Evolutionary conservation across 2,113 vertebrate genomes (phyloP).

Genomic region (Neodon shergylaensis): DNA sequence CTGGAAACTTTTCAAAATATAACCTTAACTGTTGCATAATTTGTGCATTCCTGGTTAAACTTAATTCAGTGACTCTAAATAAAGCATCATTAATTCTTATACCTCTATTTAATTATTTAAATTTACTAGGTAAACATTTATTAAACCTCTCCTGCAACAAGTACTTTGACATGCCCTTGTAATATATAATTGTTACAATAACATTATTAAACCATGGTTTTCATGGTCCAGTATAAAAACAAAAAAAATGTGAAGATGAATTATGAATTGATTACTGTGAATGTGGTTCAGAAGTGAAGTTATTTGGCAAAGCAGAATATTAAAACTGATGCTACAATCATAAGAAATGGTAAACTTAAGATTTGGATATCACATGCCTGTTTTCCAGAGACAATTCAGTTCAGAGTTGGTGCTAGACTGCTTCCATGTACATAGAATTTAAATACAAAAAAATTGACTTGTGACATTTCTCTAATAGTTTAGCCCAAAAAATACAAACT

Average conservation of each 20-base stretch:
- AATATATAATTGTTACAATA: background rate
- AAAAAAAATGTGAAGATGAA: background rate
- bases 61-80: background rate
- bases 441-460: background rate
- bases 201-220: background rate
- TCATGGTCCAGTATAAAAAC: background rate
- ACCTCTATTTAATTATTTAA: background rate
- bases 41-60: background rate
- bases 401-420: background rate
- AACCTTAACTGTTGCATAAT: background rate
- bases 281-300: background rate
- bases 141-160: background rate
- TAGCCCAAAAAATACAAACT: background rate
- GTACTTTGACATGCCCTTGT: background rate
- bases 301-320: background rate
- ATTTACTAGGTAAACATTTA: background rate
- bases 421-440: background rate
- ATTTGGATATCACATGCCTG: background rate
- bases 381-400: background rate
- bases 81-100: background rate
- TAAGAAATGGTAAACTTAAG: background rate
- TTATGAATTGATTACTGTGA: background rate
- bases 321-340: background rate
- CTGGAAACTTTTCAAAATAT: background rate
- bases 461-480: background rate